phyloP scores from a whole-genome alignment of 2,797 vertebrate species.

The Micrastur ruficollis region DNA sequence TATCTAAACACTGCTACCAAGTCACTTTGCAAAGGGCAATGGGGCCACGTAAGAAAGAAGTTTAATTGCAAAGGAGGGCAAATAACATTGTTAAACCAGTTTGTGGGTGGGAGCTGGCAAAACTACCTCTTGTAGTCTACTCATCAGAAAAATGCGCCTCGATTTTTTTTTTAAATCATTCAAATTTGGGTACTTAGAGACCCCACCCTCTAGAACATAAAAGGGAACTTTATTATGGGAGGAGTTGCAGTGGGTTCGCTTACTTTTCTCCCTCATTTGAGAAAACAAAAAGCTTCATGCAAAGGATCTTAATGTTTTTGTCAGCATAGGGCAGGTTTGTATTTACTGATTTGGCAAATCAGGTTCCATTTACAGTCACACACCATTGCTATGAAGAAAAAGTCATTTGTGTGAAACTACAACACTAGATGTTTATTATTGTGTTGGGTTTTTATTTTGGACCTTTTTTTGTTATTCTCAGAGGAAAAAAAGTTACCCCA shows the following conservation, averaged over 20 bases:
- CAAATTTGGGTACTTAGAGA: neutral
- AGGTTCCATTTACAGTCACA: neutral
- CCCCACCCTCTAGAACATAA: neutral
- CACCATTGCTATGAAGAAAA: neutral
- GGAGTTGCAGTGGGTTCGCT: neutral
- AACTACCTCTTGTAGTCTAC: neutral
- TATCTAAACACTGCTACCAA: neutral
- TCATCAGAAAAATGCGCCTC: neutral
- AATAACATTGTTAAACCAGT: neutral
- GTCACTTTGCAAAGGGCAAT: neutral
- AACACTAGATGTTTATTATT: neutral
- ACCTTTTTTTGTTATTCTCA: neutral
- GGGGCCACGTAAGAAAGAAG: neutral
- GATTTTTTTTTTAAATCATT: neutral
- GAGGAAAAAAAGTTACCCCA: neutral
- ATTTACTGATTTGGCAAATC: neutral
- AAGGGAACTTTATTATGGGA: neutral
- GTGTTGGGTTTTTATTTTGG: neutral
- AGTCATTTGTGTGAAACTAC: neutral
- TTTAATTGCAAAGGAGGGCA: neutral
- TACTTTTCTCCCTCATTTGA: neutral
- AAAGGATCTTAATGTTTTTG: neutral
- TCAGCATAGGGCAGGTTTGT: neutral
- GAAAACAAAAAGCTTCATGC: neutral
- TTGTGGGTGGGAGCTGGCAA: neutral